Conservation (phyloP, 2,888 invertebrate genomes). For the Cephus nigrinus region DNA sequence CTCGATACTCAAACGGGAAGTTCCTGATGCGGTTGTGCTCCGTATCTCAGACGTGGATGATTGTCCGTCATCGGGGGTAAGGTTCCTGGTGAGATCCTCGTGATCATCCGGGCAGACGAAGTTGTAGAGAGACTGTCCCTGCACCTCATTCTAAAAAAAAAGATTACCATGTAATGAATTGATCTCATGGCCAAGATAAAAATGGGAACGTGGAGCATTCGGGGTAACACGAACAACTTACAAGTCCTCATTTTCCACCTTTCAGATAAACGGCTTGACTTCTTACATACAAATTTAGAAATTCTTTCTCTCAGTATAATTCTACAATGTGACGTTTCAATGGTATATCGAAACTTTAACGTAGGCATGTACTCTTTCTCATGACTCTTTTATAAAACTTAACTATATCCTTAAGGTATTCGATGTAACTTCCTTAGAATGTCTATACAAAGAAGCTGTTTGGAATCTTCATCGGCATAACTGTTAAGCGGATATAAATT, state of each 20-base stretch:
- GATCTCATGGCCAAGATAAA: background rate
- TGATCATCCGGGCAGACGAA: constrained; percentile 86
- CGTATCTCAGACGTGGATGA: constrained; percentile 49
- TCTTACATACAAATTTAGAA: background rate
- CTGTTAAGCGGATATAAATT: too few species aligned
- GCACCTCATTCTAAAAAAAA: constrained; percentile 79
- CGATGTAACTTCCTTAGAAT: background rate
- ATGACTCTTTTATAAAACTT: background rate
- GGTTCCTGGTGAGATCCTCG: constrained; percentile 75
- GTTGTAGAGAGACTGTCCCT: constrained; percentile 84
- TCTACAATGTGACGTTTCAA: too few species aligned
- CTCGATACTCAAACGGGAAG: constrained; percentile 56
- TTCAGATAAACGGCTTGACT: background rate
- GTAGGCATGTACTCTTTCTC: too few species aligned
- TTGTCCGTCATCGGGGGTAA: constrained; percentile 68
- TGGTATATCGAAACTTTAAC: too few species aligned
- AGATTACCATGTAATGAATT: constrained; percentile 11
- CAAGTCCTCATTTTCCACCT: constrained; percentile 17
- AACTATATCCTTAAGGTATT: background rate
- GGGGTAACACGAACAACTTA: constrained; percentile 7
- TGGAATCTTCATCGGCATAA: background rate
- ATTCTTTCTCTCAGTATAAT: background rate
- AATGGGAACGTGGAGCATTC: background rate
- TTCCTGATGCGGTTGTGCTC: constrained; percentile 24
- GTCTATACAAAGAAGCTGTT: background rate